Conservation (phyloP, 2,888 invertebrate genomes). For the Drosophila kambysellisi region DNA sequence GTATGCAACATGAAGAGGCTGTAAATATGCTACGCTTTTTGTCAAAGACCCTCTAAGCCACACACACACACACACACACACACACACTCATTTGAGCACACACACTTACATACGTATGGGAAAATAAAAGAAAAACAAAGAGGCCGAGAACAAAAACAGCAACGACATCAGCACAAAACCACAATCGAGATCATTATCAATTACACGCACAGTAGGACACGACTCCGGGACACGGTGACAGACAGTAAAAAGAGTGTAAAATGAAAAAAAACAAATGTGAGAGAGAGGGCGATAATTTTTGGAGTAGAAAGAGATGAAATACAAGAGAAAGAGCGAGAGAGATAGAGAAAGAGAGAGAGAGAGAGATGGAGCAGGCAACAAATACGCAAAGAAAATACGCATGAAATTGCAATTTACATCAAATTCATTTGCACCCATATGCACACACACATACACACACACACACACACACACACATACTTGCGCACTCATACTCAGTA, state of each 20-base stretch:
- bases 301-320: constrained; percentile 4
- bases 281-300: constrained; percentile 8
- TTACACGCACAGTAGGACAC: constrained; percentile 81
- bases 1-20: constrained; percentile 50
- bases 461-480: constrained; percentile 40
- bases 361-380: constrained; percentile 4
- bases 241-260: constrained; percentile 33
- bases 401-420: constrained; percentile 82
- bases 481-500: constrained; percentile 13
- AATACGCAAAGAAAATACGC: constrained; percentile 79
- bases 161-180: constrained; percentile 64
- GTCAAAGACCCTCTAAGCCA: constrained; percentile 49
- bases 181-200: constrained; percentile 83
- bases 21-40: constrained; percentile 63
- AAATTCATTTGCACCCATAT: constrained; percentile 81
- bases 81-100: not conserved
- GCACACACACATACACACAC: constrained; percentile 47
- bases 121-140: constrained; percentile 52
- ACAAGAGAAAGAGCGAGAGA: not conserved
- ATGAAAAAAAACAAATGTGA: not conserved
- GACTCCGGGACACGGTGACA: constrained; percentile 35
- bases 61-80: not conserved
- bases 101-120: not conserved
- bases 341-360: not conserved
- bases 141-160: constrained; percentile 39